Conservation (phyloP, 2,113 vertebrate genomes). For the Mesembrinibis cayennensis region DNA sequence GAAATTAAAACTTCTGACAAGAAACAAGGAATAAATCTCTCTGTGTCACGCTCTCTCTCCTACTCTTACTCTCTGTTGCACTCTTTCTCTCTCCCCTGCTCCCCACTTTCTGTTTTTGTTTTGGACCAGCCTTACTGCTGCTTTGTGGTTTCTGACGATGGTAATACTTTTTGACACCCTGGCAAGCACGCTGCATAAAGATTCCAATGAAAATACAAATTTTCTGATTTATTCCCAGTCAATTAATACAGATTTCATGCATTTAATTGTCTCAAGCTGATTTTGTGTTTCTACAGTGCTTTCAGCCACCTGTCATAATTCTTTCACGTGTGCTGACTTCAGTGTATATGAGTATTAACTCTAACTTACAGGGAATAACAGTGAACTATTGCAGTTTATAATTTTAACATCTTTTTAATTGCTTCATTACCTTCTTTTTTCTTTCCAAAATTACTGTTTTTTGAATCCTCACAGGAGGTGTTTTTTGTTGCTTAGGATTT, state of each 20-base stretch:
- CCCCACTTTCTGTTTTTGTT: not conserved
- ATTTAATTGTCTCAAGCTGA: constrained; percentile 22
- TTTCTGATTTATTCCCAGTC: not conserved
- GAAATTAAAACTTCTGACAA: constrained; percentile 73
- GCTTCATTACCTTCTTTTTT: not conserved
- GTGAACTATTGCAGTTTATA: not conserved
- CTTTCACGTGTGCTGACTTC: not conserved
- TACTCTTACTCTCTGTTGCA: not conserved
- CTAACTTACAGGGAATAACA: not conserved
- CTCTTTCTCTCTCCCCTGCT: not conserved
- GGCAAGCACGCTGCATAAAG: constrained; percentile 18
- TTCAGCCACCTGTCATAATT: not conserved
- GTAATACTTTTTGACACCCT: constrained; percentile 32
- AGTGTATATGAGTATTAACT: not conserved
- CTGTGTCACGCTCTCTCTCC: not conserved
- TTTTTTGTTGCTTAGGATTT: constrained; percentile 8
- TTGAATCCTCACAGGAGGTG: not conserved
- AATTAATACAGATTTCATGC: not conserved
- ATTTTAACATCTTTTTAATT: not conserved
- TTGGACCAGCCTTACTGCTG: not conserved
- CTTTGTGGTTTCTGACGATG: not conserved
- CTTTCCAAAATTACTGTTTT: not conserved
- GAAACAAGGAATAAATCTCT: constrained; percentile 44
- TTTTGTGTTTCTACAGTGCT: constrained; percentile 1
- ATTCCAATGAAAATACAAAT: not conserved